These are phyloP conservation scores for Dromiciops gliroides DNA, from an alignment of 2,113 vertebrate genomes.

Conservation along the genomic window DNA sequence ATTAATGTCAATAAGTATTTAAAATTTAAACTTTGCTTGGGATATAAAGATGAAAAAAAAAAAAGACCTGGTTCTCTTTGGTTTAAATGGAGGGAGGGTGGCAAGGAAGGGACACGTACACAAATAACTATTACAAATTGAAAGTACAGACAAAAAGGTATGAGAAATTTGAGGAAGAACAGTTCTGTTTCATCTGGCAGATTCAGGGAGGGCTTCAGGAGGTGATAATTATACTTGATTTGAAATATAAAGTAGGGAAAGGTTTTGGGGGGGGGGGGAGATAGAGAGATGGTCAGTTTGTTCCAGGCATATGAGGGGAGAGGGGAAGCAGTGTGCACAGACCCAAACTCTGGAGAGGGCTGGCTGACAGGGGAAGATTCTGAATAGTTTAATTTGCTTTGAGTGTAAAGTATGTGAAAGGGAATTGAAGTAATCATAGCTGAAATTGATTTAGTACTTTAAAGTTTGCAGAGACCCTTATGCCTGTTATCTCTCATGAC, in stretches of 20 bases:
- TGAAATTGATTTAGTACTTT: background rate
- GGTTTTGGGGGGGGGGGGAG: background rate
- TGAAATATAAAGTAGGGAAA: background rate
- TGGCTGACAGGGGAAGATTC: background rate
- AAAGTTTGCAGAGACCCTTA: background rate
- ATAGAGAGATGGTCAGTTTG: background rate
- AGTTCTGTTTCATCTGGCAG: background rate
- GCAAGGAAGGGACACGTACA: background rate
- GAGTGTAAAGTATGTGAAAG: background rate
- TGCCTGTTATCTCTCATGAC: background rate
- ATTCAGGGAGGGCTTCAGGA: background rate
- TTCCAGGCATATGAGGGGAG: background rate
- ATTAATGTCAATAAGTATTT: background rate
- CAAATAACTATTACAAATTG: background rate
- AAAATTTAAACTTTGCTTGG: background rate
- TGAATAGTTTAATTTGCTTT: background rate
- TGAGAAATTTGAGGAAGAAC: background rate
- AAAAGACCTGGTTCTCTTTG: background rate
- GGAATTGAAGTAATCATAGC: background rate
- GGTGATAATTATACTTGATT: background rate
- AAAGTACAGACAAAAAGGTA: fast-evolving
- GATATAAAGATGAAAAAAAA: background rate
- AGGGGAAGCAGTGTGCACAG: background rate
- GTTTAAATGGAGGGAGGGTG: background rate
- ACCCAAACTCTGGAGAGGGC: background rate